phyloP scores from a whole-genome alignment of 2,797 vertebrate genomes.

The Macropodus opercularis region DNA sequence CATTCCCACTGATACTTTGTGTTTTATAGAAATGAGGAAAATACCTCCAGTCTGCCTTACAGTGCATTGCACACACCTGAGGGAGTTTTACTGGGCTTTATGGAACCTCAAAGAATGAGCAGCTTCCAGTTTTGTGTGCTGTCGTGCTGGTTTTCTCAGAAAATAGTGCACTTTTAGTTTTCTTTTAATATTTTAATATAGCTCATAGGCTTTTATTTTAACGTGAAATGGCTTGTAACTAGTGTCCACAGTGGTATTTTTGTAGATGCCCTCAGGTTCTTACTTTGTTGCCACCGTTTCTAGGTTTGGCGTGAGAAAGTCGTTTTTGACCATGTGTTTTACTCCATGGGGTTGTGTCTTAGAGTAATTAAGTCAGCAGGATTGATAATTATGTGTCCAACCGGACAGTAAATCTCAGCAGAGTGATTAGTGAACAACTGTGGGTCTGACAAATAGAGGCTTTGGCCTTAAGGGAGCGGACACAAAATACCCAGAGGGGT shows the following conservation, averaged over 20 bases:
- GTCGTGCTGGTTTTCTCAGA: conserved; percentile 53
- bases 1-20: conserved; percentile 57
- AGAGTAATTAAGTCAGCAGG: conserved; percentile 54
- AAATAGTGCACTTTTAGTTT: conserved; percentile 7
- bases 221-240: not conserved
- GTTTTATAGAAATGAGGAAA: conserved; percentile 70
- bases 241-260: conserved; percentile 27
- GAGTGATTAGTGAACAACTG: conserved; percentile 67
- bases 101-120: conserved; percentile 52
- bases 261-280: conserved; percentile 37
- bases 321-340: conserved; percentile 28
- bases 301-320: conserved; percentile 62
- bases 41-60: conserved; percentile 49
- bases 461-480: conserved; percentile 43
- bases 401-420: conserved; percentile 63
- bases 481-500: conserved; percentile 53
- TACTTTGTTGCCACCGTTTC: conserved; percentile 6
- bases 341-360: conserved; percentile 45
- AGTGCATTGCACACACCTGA: conserved; percentile 39
- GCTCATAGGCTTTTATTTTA: conserved; percentile 24
- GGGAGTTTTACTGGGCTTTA: conserved; percentile 41
- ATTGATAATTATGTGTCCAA: conserved; percentile 71
- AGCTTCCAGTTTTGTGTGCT: conserved; percentile 31
- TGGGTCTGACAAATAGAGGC: conserved; percentile 44
- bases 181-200: conserved; percentile 22